These are phyloP conservation scores for Yponomeuta evonymella DNA, from an alignment of 2,888 invertebrate genomes.

Conservation along the genomic window DNA sequence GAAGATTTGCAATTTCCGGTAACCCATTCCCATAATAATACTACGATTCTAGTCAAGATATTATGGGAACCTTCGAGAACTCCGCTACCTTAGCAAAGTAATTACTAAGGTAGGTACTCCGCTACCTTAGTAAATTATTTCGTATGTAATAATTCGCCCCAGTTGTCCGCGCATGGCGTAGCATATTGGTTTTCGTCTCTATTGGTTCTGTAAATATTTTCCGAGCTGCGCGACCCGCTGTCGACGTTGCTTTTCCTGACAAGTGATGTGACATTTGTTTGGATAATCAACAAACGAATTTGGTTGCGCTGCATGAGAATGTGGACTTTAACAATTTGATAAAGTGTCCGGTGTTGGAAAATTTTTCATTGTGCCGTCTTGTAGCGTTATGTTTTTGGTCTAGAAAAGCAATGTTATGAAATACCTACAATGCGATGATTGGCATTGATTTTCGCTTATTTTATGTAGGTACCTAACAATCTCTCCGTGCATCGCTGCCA, in stretches of 20 bases:
- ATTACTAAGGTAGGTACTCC: no score
- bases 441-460: background rate
- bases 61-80: background rate
- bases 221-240: background rate
- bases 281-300: background rate
- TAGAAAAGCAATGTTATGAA: background rate
- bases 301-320: background rate
- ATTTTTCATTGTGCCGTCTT: background rate
- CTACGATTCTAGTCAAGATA: background rate
- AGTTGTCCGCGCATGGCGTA: background rate
- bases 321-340: background rate
- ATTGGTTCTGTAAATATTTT: background rate
- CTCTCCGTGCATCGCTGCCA: background rate
- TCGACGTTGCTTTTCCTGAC: conserved; percentile 1
- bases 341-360: background rate
- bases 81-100: background rate
- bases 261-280: background rate
- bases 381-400: no score
- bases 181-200: conserved; percentile 4
- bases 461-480: background rate
- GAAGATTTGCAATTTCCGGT: background rate
- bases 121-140: no score
- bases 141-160: background rate
- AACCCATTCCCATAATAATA: background rate
- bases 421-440: background rate